Percentiles rank a stretch among this genome's conserved stretches.
phyloP scores from a whole-genome alignment of 2,888 invertebrate genomes.

The Parochlus steinenii region DNA sequence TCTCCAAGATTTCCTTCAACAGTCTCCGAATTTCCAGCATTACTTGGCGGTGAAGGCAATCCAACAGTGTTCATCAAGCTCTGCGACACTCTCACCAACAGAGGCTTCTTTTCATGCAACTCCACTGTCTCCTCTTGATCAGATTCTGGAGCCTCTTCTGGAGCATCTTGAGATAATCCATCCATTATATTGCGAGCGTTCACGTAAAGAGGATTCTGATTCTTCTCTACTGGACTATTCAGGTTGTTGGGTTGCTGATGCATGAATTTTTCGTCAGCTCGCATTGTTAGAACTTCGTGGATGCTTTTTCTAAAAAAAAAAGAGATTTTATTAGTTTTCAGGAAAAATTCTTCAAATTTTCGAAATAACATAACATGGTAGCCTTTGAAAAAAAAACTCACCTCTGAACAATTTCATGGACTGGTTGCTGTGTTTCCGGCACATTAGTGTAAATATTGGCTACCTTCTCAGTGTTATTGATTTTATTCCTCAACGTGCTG shows the following conservation, averaged over 20 bases:
- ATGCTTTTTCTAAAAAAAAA: too few species aligned
- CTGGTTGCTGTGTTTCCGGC: constrained; percentile 41
- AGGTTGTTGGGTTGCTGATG: constrained; percentile 21
- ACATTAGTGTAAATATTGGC: constrained; percentile 48
- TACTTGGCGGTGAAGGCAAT: constrained; percentile 17
- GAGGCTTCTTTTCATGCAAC: too few species aligned
- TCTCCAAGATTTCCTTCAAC: background rate
- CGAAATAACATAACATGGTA: too few species aligned
- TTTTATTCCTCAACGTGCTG: constrained; percentile 23
- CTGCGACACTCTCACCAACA: constrained; percentile 3
- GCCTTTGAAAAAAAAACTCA: too few species aligned
- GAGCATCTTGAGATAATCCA: background rate
- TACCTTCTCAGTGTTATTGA: constrained; percentile 24
- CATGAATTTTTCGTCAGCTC: constrained; percentile 21
- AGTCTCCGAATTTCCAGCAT: constrained; percentile 1
- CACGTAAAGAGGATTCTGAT: constrained; percentile 22
- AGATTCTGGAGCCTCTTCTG: constrained; percentile 5
- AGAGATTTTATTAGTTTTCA: too few species aligned
- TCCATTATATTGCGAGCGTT: constrained; percentile 17
- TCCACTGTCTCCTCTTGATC: background rate
- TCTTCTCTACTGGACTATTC: constrained; percentile 15
- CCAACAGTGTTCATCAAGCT: constrained; percentile 26
- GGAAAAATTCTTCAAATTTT: too few species aligned
- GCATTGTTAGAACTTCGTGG: constrained; percentile 23
- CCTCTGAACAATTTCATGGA: constrained; percentile 39